Conservation (phyloP, 2,888 invertebrate species). For the Augochlorella aurata region DNA sequence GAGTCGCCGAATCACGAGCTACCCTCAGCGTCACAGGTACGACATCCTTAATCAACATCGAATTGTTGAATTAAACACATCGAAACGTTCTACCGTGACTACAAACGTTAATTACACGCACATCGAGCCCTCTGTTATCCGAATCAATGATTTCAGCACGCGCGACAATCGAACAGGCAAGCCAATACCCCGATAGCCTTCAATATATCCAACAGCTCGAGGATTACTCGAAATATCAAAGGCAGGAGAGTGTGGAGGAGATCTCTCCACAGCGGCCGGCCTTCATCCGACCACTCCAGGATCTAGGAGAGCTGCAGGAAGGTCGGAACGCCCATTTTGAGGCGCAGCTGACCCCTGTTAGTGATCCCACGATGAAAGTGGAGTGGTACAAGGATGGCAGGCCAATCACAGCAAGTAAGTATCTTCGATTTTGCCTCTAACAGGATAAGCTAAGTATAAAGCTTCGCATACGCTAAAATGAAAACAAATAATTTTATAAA, state of each 20-base stretch:
- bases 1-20: slow-evolving; percentile 93
- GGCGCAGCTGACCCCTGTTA: slow-evolving; percentile 95
- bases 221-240: slow-evolving; percentile 93
- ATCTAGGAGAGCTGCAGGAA: slow-evolving; percentile 93
- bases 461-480: no score
- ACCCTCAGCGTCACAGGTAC: slow-evolving; percentile 88
- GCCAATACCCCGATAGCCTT: slow-evolving; percentile 95
- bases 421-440: not conserved
- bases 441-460: no score
- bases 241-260: slow-evolving; percentile 93
- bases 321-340: slow-evolving; percentile 96
- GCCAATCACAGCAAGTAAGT: slow-evolving; percentile 94
- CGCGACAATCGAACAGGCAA: slow-evolving; percentile 92
- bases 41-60: slow-evolving; percentile 26
- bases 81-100: no score
- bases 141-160: slow-evolving; percentile 83
- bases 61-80: no score
- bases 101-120: no score
- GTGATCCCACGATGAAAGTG: slow-evolving; percentile 96
- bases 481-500: no score
- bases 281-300: slow-evolving; percentile 93
- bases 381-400: slow-evolving; percentile 98
- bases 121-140: not conserved
- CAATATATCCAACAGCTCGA: slow-evolving; percentile 95
- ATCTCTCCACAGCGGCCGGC: slow-evolving; percentile 90